Conservation (phyloP, 23 tunicate species). For the Trididemnum miniatum region DNA sequence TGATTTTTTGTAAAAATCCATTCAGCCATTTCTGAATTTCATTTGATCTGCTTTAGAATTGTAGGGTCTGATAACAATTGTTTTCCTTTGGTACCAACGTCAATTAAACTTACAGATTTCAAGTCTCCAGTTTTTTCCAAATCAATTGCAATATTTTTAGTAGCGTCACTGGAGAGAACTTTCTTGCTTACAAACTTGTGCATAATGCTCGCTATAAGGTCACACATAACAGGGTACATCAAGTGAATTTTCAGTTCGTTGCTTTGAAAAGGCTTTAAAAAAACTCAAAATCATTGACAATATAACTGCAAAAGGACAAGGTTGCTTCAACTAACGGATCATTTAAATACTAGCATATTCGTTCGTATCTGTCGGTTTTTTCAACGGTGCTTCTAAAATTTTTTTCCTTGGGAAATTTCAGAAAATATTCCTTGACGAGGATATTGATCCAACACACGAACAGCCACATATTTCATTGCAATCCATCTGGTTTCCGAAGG, state of each 20-base stretch:
- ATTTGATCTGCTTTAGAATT: background rate
- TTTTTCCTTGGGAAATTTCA: background rate
- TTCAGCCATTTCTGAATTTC: background rate
- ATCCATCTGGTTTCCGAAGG: constrained; percentile 3
- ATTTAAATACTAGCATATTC: background rate
- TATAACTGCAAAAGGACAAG: background rate
- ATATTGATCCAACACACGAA: background rate
- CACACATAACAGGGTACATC: constrained; percentile 10
- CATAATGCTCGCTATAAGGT: background rate
- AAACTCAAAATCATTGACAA: background rate
- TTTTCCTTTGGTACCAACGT: too few species aligned
- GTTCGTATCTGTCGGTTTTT: background rate
- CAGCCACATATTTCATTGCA: too few species aligned
- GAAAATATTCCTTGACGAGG: constrained; percentile 1
- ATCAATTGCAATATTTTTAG: too few species aligned
- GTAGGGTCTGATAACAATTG: background rate
- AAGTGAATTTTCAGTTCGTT: too few species aligned
- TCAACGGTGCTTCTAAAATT: too few species aligned
- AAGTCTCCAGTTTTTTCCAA: too few species aligned
- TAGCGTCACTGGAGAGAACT: too few species aligned
- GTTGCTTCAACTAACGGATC: background rate
- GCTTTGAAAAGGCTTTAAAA: background rate
- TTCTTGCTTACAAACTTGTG: too few species aligned
- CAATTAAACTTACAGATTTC: too few species aligned
- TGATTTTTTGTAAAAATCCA: too few species aligned